A percentile compares a stretch with the other conserved stretches of the same genome.
Conservation (phyloP, 2,888 invertebrate genomes). For the Anoplius nigerrimus region DNA sequence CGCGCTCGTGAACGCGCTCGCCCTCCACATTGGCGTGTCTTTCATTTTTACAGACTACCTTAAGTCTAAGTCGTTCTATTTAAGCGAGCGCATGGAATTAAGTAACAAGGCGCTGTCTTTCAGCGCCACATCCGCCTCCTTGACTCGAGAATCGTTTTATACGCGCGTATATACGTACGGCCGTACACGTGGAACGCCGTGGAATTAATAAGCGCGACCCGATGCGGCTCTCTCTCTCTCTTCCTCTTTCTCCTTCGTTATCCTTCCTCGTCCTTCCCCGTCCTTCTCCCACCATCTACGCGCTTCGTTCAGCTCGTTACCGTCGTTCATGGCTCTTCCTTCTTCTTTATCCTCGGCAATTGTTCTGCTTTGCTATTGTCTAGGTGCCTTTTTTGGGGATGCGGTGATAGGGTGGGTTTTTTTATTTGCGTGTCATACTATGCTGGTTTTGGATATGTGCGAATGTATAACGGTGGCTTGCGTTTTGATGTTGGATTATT, state of each 20-base stretch:
- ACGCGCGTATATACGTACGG: conserved; percentile 16
- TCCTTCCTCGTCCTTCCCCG: neutral
- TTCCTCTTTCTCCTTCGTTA: neutral
- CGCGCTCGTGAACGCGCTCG: conserved; percentile 20
- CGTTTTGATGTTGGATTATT: too few species aligned
- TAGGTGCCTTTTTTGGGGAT: too few species aligned
- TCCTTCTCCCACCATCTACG: neutral
- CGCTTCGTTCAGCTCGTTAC: neutral
- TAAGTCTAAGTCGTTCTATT: conserved; percentile 68
- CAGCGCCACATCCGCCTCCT: conserved; percentile 64
- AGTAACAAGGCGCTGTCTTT: conserved; percentile 68
- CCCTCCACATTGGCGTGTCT: conserved; percentile 54
- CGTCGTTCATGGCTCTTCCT: too few species aligned
- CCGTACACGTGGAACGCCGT: conserved; percentile 17
- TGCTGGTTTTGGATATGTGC: too few species aligned
- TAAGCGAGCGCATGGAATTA: conserved; percentile 67
- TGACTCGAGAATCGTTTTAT: conserved; percentile 22
- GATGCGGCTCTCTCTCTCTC: conserved; percentile 4
- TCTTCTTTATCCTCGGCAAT: too few species aligned
- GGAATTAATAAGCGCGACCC: conserved; percentile 14
- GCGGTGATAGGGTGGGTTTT: too few species aligned
- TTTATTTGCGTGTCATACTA: too few species aligned
- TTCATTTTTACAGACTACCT: conserved; percentile 66
- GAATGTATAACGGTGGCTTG: too few species aligned
- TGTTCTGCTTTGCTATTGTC: too few species aligned